A percentile compares a stretch with the other conserved stretches of the same genome.
These are phyloP conservation scores for Cerceris ruficornis DNA, from an alignment of 2,888 invertebrate genomes.

Conservation along the genomic window DNA sequence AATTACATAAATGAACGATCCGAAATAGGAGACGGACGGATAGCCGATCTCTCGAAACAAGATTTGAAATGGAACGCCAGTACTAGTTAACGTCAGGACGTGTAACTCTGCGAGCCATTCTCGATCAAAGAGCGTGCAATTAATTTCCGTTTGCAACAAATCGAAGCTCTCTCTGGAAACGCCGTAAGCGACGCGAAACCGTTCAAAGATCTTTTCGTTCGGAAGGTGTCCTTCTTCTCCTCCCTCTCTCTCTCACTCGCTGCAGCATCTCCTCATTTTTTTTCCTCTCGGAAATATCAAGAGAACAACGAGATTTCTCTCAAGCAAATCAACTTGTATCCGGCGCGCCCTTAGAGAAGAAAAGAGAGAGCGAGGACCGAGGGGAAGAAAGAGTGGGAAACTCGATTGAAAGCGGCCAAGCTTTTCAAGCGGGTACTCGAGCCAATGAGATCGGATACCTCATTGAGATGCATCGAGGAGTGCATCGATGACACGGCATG, in stretches of 20 bases:
- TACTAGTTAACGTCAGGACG: background rate
- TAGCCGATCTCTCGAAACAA: background rate
- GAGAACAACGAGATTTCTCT: background rate
- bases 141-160: no score
- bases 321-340: background rate
- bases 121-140: no score
- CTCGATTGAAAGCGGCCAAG: slow-evolving; percentile 25
- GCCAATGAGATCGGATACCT: slow-evolving; percentile 48
- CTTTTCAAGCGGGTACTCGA: slow-evolving; percentile 42
- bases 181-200: no score
- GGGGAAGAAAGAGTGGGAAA: background rate
- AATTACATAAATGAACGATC: background rate
- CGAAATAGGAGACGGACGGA: no score
- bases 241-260: no score
- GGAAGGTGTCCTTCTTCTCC: no score
- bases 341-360: background rate
- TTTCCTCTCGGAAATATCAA: background rate
- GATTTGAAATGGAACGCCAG: background rate
- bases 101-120: background rate
- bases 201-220: no score
- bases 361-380: background rate
- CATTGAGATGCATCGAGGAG: slow-evolving; percentile 54
- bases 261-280: no score
- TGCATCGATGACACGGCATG: slow-evolving; percentile 62
- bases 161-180: no score